Base-by-base conservation (phyloP, 2,888 invertebrate genomes). In the Tipula helvola region DNA sequence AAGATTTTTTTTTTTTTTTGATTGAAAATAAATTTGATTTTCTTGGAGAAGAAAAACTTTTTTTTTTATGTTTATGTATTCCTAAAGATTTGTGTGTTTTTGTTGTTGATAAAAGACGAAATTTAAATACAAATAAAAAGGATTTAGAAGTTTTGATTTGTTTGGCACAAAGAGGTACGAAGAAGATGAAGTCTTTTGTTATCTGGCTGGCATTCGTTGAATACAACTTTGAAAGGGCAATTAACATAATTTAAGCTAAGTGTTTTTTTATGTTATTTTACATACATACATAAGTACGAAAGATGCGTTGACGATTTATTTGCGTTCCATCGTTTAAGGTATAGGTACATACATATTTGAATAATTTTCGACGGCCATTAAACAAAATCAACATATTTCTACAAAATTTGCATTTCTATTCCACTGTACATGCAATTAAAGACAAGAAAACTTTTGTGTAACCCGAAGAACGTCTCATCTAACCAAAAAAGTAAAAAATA, bases 11-110 rank as follows among this genome's bases (percentile, higher is more conserved):
- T 52, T 52, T 52, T 52, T 52, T 71, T 8, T 71, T 71, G 71
- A 71, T 71, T 71, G 71, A 71, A 71, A 71, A 71, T 71, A 71
- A 71, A 71, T 71, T 71, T 71, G 71, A 71, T 71, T 71, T 71
- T 18, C 28, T 71, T 71, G 28, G 71, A 71, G 71, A 71, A 71
- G 71, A 28, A 71, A 71, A 71, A 71, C 71, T 71, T 71, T 71
- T 71, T 71, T 71, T 47, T 47, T 47, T 3, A 10, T 71, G 71
- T 71, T 2, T 71, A 12, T 28, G 28, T 71, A 71, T 28, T 71
- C 71, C 28, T 28, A 28, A 71, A 71, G 71, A 71, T 71, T 71
- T 71, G 71, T 71, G 71, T 71, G 71, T 71, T 71, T 71, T 71
- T 71, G 71, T 71, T 71, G 71, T 71, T 71, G 71, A 71, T 71